A percentile compares a stretch with the other conserved stretches of the same genome.
These are phyloP conservation scores for Eupithecia pulchellata DNA, from an alignment of 2,888 invertebrate species.

Conservation along the genomic window DNA sequence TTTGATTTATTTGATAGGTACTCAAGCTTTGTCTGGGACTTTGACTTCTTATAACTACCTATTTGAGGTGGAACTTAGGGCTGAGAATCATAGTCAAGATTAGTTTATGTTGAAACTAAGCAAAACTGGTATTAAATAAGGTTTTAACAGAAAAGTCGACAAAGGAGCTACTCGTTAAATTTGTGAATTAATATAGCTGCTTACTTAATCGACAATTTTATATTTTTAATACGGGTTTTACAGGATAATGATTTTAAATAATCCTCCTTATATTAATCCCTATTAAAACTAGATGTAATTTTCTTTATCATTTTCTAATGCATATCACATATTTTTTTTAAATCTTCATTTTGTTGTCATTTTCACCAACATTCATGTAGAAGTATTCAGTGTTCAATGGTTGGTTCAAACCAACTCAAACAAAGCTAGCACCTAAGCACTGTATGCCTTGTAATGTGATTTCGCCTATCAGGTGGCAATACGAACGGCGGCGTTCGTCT, in stretches of 20 bases:
- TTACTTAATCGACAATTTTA: too few relatives aligned
- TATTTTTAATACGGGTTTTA: too few relatives aligned
- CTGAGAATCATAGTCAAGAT: neutral
- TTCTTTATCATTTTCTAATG: too few relatives aligned
- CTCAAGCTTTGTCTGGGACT: neutral
- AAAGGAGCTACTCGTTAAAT: too few relatives aligned
- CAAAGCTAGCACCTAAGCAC: neutral
- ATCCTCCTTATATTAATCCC: too few relatives aligned
- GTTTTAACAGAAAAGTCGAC: too few relatives aligned
- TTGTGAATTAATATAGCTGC: too few relatives aligned
- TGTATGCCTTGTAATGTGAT: conserved; percentile 13
- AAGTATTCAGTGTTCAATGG: too few relatives aligned
- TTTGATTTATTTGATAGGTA: neutral
- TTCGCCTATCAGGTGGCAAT: conserved; percentile 32
- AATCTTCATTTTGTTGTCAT: neutral
- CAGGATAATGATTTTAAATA: too few relatives aligned
- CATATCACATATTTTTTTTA: too few relatives aligned
- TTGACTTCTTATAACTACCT: neutral
- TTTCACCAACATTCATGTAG: neutral
- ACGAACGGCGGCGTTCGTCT: conserved; percentile 29
- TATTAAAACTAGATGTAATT: too few relatives aligned
- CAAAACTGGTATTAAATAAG: too few relatives aligned
- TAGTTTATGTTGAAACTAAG: neutral
- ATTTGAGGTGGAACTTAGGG: neutral
- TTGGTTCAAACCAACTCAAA: neutral